Evolutionary conservation across 2,888 invertebrate genomes (phyloP).

Genomic region (Lottia scabra): DNA sequence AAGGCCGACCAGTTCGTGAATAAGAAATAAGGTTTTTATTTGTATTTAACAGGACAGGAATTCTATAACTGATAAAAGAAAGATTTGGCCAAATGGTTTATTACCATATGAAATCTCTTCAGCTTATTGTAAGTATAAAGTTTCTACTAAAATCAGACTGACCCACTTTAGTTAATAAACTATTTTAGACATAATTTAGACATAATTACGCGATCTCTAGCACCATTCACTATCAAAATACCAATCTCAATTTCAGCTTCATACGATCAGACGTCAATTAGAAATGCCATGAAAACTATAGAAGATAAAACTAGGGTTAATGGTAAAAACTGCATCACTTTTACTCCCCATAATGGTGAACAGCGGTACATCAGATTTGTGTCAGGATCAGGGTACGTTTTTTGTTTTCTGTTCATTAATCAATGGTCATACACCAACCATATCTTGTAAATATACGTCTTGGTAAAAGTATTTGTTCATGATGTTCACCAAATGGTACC

Average conservation of each 20-base stretch:
- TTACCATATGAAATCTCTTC: conserved; percentile 49
- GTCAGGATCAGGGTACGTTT: conserved; percentile 45
- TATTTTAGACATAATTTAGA: too few relatives aligned
- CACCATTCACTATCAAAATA: background rate
- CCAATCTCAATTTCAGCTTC: background rate
- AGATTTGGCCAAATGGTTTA: conserved; percentile 50
- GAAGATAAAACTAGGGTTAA: conserved; percentile 61
- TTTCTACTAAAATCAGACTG: too few relatives aligned
- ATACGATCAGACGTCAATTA: conserved; percentile 31
- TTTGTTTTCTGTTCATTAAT: too few relatives aligned
- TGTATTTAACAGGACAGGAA: conserved; percentile 41
- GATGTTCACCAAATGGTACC: too few relatives aligned
- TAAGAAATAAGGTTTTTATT: too few relatives aligned
- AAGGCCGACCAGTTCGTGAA: too few relatives aligned
- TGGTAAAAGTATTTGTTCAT: too few relatives aligned
- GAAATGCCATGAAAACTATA: conserved; percentile 50
- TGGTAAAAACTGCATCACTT: conserved; percentile 76
- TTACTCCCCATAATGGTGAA: conserved; percentile 74
- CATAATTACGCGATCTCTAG: background rate
- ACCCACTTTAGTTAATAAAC: too few relatives aligned
- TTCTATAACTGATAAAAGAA: conserved; percentile 39
- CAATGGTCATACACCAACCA: too few relatives aligned
- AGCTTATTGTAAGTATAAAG: conserved; percentile 32
- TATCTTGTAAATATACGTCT: too few relatives aligned
- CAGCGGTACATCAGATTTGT: conserved; percentile 72